Evolutionary conservation across 2,888 invertebrate species (phyloP), one percentile per base, ranked within the genome.

Genomic region (Phlogophora meticulosa): DNA sequence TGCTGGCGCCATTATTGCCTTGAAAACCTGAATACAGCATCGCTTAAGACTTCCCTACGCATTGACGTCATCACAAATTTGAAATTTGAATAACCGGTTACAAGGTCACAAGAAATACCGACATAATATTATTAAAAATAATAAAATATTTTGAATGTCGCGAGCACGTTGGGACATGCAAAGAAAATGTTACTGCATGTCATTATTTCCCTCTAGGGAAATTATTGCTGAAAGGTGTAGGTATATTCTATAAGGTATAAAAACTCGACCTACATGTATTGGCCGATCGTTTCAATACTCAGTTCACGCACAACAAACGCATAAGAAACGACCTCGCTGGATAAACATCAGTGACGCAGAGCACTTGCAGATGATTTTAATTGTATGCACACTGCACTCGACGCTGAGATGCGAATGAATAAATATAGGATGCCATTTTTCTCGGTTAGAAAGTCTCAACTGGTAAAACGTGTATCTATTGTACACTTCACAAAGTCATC

Each of bases 321-420:
- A 76, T 69, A 60, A 63, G 70, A 77, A 74, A 67, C 76, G 83
- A 72, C 82, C 85, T 84, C 83, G 77, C 65, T 68, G 80, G 78
- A 82, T 78, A 77, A 81, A 75, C 77, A 78, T 63, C 79, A 71
- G 70, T 88, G 87, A 88, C 88, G 87, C 85, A 87, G 83, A 81
- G 78, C 57, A 77, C 73, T 80, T 74, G 75, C 62, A 74, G 64
- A 82, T 79, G 75, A 78, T 84, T 82, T 83, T 80, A 80, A 85
- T 81, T 83, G 81, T 81, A 80, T 83, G 82, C 83, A 82, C 63
- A 79, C 67, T 82, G 81, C 77, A 77, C 68, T 49, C 51, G 67
- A 63, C 46, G 63, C 56, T 46, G 28, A 72, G 59, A 72, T 70
- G 69, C 61, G 55, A 73, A 66, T 73, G 77, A 76, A 64, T 66